Conservation (phyloP, 2,888 invertebrate genomes). For the Phaonia tiefii region DNA sequence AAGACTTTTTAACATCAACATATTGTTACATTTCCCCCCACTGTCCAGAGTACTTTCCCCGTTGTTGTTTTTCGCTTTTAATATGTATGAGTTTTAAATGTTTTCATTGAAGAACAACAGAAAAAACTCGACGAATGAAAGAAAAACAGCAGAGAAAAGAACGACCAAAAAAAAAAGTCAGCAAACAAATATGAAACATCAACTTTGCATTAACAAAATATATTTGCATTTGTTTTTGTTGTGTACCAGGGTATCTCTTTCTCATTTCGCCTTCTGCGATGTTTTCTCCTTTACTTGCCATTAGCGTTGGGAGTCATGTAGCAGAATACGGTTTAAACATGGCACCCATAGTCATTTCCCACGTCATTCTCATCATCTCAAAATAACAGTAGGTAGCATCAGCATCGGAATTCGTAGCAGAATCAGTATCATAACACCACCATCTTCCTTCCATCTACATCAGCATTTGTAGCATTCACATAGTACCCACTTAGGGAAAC, state of each 20-base stretch:
- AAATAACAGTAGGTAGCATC: not conserved
- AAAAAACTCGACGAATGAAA: not conserved
- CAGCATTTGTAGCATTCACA: too few relatives aligned
- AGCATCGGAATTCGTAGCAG: not conserved
- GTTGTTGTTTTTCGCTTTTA: not conserved
- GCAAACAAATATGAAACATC: conserved; percentile 40
- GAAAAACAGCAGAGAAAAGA: not conserved
- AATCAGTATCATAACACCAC: too few relatives aligned
- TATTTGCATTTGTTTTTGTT: conserved; percentile 37
- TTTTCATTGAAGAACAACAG: conserved; percentile 11
- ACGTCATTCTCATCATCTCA: not conserved
- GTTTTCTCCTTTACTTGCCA: conserved; percentile 25
- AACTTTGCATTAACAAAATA: conserved; percentile 38
- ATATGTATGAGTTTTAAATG: conserved; percentile 10
- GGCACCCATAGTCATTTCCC: too few relatives aligned
- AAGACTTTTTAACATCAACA: too few relatives aligned
- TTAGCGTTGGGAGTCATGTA: conserved; percentile 34
- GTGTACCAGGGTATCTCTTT: not conserved
- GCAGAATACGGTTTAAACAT: not conserved
- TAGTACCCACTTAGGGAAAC: too few relatives aligned
- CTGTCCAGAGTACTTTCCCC: not conserved
- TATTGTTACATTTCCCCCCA: too few relatives aligned
- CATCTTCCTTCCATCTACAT: too few relatives aligned
- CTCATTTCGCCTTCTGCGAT: conserved; percentile 2
- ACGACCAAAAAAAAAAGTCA: not conserved